Evolutionary conservation across 1,140 invertebrate species (phyloP).

Genomic region (Globodera ellingtonae): DNA sequence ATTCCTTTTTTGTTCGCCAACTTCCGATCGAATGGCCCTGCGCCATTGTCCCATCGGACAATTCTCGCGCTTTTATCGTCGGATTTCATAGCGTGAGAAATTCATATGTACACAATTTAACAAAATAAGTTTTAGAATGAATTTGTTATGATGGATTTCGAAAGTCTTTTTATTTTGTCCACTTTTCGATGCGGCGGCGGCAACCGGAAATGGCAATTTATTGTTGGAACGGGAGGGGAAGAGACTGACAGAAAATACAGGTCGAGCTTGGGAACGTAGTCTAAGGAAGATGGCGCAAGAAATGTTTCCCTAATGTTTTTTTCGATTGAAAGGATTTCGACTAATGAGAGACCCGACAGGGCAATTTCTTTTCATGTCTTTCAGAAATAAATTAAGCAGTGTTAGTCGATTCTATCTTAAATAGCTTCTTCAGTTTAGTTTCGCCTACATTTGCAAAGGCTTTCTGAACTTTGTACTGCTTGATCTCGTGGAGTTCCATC

Average conservation of each 20-base stretch:
- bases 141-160: constrained; percentile 2
- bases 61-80: background rate
- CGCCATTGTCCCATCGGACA: background rate
- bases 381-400: no score
- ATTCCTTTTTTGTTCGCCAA: background rate
- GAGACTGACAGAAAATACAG: background rate
- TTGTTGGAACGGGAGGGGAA: background rate
- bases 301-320: no score
- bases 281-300: no score
- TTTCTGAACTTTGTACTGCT: background rate
- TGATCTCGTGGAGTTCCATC: background rate
- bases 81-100: constrained; percentile 8
- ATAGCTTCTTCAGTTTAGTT: background rate
- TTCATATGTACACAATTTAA: background rate
- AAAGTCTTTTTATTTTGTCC: background rate
- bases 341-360: no score
- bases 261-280: background rate
- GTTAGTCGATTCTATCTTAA: no score
- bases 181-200: background rate
- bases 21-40: constrained; percentile 15
- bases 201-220: constrained; percentile 17
- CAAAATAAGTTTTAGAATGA: constrained; percentile 16
- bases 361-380: no score
- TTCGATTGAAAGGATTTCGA: no score
- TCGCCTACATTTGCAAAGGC: constrained; percentile 6